Evolutionary conservation across 2,888 invertebrate genomes (phyloP), one percentile per base, ranked within the genome.

Genomic region (Terebella lapidaria): DNA sequence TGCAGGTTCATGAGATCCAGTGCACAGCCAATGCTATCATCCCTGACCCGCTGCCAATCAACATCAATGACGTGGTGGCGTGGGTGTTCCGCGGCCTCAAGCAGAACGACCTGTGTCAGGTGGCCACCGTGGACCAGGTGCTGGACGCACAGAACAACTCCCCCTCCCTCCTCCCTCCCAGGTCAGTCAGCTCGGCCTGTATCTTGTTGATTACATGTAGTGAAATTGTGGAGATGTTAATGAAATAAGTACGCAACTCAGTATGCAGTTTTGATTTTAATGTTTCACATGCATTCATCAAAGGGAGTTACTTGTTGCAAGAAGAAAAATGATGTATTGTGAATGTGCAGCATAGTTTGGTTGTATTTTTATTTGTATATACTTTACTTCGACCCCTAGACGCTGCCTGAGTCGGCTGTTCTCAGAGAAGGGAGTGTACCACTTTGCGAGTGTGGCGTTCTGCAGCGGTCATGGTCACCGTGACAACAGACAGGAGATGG

Each of bases 361-460:
- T n/a, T n/a, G n/a, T n/a, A n/a, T n/a, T n/a, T n/a, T n/a, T n/a
- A n/a, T n/a, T n/a, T n/a, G n/a, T n/a, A n/a, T n/a, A n/a, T n/a
- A n/a, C n/a, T n/a, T n/a, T n/a, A n/a, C n/a, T n/a, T n/a, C n/a
- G 10, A n/a, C 49, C 20, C 62, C 15, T 64, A 78, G 79, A 59
- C 67, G 75, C 2, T 77, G 77, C 62, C 67, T 80, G 66, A 73
- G 72, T 46, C 67, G 73, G 53, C 71, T 73, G 1, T 72, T 80
- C 51, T 68, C 61, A 26, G 68, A 70, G 52, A 63, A 71, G 18
- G 80, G 80, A 45, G 70, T 76, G 1, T 71, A 65, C 53, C 80
- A 81, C 66, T 79, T 71, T 68, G 72, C 74, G 65, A 77, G 78
- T 67, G 75, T 71, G 56, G 74, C 79, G 1, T 80, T 81, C 64